Evolutionary conservation across 2,113 vertebrate genomes (phyloP).

Genomic region (Anseranas semipalmata): DNA sequence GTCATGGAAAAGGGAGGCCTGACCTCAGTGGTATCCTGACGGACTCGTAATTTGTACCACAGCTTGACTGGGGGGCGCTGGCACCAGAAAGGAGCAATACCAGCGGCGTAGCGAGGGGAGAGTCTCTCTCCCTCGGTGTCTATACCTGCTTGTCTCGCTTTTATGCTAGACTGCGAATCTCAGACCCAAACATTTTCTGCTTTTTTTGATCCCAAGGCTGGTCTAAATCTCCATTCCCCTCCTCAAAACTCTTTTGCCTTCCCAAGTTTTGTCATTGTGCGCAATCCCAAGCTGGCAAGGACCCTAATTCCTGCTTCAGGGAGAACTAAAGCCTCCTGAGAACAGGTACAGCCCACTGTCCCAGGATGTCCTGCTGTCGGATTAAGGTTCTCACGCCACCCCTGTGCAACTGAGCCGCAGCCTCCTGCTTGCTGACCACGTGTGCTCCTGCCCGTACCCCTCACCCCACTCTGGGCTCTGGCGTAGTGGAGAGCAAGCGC

Average conservation of each 20-base stretch:
- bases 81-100: background rate
- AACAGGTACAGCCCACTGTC: background rate
- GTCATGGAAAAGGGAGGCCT: conserved; percentile 2
- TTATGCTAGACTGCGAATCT: background rate
- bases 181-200: fast-evolving
- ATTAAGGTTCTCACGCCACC: background rate
- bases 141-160: background rate
- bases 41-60: background rate
- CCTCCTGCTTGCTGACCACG: background rate
- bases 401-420: too few relatives aligned
- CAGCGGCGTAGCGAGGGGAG: background rate
- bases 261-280: fast-evolving
- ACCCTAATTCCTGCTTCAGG: background rate
- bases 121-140: fast-evolving
- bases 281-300: background rate
- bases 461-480: background rate
- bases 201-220: background rate
- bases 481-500: fast-evolving
- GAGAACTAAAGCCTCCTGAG: background rate
- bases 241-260: background rate
- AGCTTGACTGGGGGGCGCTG: background rate
- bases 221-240: fast-evolving
- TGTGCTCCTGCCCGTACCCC: background rate
- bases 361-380: background rate
- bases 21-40: background rate